Conservation (phyloP, 2,797 vertebrate species). For the Triplophysa yarkandensis region DNA sequence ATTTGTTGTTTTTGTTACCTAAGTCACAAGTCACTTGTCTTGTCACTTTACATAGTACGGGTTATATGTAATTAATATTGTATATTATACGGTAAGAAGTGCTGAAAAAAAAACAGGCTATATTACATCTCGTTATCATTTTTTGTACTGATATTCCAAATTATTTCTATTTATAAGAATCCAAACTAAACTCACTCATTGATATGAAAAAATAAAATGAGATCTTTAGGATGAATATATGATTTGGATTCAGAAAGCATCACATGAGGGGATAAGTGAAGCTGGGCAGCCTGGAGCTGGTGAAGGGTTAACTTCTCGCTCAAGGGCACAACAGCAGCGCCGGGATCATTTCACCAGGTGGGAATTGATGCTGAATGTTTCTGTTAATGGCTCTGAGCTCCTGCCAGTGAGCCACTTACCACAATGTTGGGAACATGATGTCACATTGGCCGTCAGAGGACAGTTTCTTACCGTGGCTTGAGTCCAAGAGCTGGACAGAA, state of each 20-base stretch:
- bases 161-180: too few species aligned
- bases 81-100: too few species aligned
- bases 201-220: too few species aligned
- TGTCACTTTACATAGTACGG: too few species aligned
- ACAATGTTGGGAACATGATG: slow-evolving; percentile 22
- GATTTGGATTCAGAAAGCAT: neutral
- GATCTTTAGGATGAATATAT: too few species aligned
- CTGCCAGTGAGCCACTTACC: slow-evolving; percentile 31
- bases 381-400: slow-evolving; percentile 30
- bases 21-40: too few species aligned
- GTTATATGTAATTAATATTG: too few species aligned
- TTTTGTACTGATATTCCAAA: too few species aligned
- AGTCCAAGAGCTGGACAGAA: neutral
- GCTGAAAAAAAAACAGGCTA: too few species aligned
- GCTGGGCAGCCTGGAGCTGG: neutral
- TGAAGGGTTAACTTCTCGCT: slow-evolving; percentile 29
- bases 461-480: neutral
- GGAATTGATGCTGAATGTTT: slow-evolving; percentile 20
- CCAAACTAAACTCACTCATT: too few species aligned
- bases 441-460: neutral
- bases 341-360: slow-evolving; percentile 28
- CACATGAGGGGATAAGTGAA: neutral
- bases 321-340: slow-evolving; percentile 29
- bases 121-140: too few species aligned
- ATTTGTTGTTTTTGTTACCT: too few species aligned